Percentiles rank a stretch among this genome's conserved stretches.
phyloP scores from a whole-genome alignment of 2,888 invertebrate genomes.

The Polia nebulosa region DNA sequence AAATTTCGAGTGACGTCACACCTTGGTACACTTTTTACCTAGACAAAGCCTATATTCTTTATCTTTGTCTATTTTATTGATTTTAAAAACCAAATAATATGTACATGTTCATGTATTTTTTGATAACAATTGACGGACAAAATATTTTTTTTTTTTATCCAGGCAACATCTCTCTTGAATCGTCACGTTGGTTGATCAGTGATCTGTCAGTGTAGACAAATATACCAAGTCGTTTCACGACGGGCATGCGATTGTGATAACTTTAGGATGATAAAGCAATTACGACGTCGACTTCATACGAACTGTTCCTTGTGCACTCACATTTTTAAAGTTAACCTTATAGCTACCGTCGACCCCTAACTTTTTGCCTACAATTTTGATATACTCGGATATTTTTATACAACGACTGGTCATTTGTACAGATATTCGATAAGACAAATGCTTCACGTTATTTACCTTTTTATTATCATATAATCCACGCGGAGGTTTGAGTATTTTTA shows the following conservation, averaged over 20 bases:
- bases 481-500: slow-evolving; percentile 34
- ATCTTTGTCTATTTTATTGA: not conserved
- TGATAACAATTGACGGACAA: not conserved
- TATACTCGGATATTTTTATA: slow-evolving; percentile 75
- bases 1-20: not conserved
- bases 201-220: not conserved
- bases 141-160: not conserved
- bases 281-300: slow-evolving; percentile 4
- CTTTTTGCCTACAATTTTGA: slow-evolving; percentile 70
- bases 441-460: slow-evolving; percentile 48
- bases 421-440: slow-evolving; percentile 53
- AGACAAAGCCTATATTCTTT: not conserved
- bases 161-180: not conserved
- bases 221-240: not conserved
- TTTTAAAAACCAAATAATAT: not conserved
- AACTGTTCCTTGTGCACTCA: slow-evolving; percentile 55
- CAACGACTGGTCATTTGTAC: slow-evolving; percentile 65
- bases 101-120: no score
- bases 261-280: slow-evolving; percentile 1
- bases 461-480: slow-evolving; percentile 7
- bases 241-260: not conserved
- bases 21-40: not conserved
- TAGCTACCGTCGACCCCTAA: slow-evolving; percentile 66
- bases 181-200: not conserved
- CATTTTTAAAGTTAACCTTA: slow-evolving; percentile 54